Percentiles rank a stretch among this genome's conserved stretches.
Evolutionary conservation across 2,797 vertebrate genomes (phyloP).

Genomic region (Mormyrus proboscirostris): DNA sequence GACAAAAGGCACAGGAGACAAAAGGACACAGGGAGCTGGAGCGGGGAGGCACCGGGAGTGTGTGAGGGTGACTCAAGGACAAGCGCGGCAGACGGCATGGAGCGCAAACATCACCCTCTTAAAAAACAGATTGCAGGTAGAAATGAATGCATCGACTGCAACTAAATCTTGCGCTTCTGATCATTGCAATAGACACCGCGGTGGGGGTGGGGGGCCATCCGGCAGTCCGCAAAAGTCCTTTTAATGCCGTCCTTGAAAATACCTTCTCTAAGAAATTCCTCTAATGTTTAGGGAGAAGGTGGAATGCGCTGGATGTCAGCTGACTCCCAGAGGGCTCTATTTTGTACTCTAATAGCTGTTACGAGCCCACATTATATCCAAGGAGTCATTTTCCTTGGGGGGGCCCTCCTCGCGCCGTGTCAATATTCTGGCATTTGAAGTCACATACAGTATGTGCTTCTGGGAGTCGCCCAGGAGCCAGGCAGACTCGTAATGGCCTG

Average conservation of each 20-base stretch:
- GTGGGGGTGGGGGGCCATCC: background rate
- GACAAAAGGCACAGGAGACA: background rate
- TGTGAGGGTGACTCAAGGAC: background rate
- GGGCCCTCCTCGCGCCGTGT: slow-evolving; percentile 82
- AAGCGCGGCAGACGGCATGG: background rate
- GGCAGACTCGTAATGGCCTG: slow-evolving; percentile 99
- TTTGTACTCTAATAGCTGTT: slow-evolving; percentile 99
- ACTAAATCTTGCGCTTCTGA: background rate
- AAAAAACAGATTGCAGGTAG: slow-evolving; percentile 5
- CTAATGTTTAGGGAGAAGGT: slow-evolving; percentile 98
- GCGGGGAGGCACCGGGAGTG: background rate
- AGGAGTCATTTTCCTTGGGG: slow-evolving; percentile 99
- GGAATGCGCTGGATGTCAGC: slow-evolving; percentile 74
- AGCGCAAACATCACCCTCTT: background rate
- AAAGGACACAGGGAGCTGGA: background rate
- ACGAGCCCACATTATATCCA: slow-evolving; percentile 99
- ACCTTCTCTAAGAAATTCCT: slow-evolving; percentile 93
- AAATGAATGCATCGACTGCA: background rate
- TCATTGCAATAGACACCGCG: background rate
- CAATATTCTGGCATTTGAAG: slow-evolving; percentile 99
- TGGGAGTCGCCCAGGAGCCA: slow-evolving; percentile 93
- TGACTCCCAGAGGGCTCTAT: slow-evolving; percentile 85
- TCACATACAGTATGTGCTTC: slow-evolving; percentile 98
- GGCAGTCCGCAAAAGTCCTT: slow-evolving; percentile 10
- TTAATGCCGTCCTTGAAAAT: slow-evolving; percentile 99